Percentiles rank a stretch among this genome's conserved stretches.
Conservation (phyloP, 2,113 vertebrate species). For the Verasper variegatus region DNA sequence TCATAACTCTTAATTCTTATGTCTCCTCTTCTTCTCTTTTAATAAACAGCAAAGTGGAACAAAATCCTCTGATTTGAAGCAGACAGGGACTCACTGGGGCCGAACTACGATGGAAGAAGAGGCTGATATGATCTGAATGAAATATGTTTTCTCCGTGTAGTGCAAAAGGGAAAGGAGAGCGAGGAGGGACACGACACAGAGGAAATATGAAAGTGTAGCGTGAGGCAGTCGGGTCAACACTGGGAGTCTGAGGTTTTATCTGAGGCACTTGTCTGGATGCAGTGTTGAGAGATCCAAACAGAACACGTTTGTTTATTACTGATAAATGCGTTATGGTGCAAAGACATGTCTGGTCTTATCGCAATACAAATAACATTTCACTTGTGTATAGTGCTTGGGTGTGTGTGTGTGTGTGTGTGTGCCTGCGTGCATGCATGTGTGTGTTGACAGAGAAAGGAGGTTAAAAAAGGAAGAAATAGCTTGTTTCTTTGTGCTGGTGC, state of each 20-base stretch:
- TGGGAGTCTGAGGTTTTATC: constrained; percentile 42
- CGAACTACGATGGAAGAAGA: constrained; percentile 26
- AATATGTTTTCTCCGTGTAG: constrained; percentile 24
- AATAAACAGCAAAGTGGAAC: constrained; percentile 54
- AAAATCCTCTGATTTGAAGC: constrained; percentile 47
- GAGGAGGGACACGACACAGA: background rate
- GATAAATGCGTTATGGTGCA: constrained; percentile 33
- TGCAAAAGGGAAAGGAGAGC: constrained; percentile 1
- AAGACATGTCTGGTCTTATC: constrained; percentile 38
- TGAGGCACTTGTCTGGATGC: constrained; percentile 18
- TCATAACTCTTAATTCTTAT: constrained; percentile 48
- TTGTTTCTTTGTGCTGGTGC: background rate
- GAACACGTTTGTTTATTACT: constrained; percentile 43
- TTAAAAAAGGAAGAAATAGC: background rate
- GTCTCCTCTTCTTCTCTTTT: constrained; percentile 34
- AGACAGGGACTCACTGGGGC: constrained; percentile 14
- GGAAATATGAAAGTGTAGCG: constrained; percentile 6
- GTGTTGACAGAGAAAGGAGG: background rate
- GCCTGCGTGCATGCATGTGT: no score
- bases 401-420: background rate
- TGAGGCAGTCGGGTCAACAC: constrained; percentile 27
- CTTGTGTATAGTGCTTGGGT: constrained; percentile 10
- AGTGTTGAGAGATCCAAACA: constrained; percentile 36
- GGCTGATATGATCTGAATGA: constrained; percentile 47
- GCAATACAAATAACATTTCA: constrained; percentile 23